Conservation (phyloP, 2,888 invertebrate species). For the Diarsia dahlii region DNA sequence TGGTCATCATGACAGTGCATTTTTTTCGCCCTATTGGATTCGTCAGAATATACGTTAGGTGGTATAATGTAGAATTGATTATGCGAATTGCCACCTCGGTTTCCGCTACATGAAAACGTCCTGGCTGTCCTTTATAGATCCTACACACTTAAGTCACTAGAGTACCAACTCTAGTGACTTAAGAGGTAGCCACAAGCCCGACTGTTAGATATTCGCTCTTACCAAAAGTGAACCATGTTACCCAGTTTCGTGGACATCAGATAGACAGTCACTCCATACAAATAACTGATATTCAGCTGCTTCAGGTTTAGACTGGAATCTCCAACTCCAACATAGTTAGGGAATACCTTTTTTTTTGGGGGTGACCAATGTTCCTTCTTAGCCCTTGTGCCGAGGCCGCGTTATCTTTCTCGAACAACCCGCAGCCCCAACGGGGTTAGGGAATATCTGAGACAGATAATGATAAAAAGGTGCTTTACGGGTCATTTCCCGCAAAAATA, state of each 20-base stretch:
- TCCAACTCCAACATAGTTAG: neutral
- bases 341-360: too few relatives aligned
- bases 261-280: neutral
- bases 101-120: neutral
- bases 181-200: neutral
- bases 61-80: neutral
- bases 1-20: neutral
- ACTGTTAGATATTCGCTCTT: neutral
- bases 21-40: neutral
- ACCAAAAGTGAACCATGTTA: neutral
- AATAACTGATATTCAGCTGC: neutral
- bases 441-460: too few relatives aligned
- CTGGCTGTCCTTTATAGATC: neutral
- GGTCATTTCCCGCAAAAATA: neutral
- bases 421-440: too few relatives aligned
- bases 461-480: neutral
- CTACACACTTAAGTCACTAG: neutral
- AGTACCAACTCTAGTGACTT: neutral
- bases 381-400: too few relatives aligned
- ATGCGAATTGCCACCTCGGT: neutral
- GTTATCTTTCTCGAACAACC: too few relatives aligned
- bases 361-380: too few relatives aligned
- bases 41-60: neutral
- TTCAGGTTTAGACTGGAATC: neutral
- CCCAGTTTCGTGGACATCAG: neutral